These are phyloP conservation scores for Arizona elegans DNA, from an alignment of 2,113 vertebrate genomes.

Conservation along the genomic window DNA sequence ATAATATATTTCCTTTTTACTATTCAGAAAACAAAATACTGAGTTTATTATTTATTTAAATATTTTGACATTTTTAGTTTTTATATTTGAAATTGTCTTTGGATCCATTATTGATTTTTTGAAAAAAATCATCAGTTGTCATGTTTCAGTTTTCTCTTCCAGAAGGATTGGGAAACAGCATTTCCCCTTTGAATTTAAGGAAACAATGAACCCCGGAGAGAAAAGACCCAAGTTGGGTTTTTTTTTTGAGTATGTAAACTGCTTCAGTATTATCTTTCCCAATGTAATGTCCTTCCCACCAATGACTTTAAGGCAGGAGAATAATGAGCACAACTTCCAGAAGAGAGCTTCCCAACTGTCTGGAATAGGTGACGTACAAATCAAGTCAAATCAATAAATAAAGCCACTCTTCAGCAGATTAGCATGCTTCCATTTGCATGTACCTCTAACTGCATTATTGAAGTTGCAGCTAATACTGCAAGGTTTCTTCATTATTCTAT, in stretches of 20 bases:
- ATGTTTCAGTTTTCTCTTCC: not conserved
- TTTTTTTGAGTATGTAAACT: not conserved
- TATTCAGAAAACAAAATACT: not conserved
- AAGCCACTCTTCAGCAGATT: not conserved
- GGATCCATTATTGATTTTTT: not conserved
- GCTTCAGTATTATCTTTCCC: not conserved
- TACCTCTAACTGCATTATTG: not conserved
- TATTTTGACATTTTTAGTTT: not conserved
- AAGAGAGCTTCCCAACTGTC: not conserved
- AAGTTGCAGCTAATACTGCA: not conserved
- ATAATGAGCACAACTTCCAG: not conserved
- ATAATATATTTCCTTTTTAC: not conserved
- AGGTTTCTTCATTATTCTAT: not conserved
- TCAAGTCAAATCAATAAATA: not conserved
- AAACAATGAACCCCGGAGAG: not conserved
- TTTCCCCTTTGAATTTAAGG: not conserved
- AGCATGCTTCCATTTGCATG: not conserved
- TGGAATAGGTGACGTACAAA: not conserved
- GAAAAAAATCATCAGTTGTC: too few species aligned
- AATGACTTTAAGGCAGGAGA: not conserved
- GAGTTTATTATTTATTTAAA: not conserved
- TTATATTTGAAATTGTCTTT: not conserved
- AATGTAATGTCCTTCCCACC: not conserved
- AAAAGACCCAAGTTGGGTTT: not conserved
- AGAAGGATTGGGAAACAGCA: not conserved